Percentiles rank a stretch among this genome's conserved stretches.
Evolutionary conservation across 2,797 vertebrate species (phyloP).

Genomic region (Pelodytes ibericus): DNA sequence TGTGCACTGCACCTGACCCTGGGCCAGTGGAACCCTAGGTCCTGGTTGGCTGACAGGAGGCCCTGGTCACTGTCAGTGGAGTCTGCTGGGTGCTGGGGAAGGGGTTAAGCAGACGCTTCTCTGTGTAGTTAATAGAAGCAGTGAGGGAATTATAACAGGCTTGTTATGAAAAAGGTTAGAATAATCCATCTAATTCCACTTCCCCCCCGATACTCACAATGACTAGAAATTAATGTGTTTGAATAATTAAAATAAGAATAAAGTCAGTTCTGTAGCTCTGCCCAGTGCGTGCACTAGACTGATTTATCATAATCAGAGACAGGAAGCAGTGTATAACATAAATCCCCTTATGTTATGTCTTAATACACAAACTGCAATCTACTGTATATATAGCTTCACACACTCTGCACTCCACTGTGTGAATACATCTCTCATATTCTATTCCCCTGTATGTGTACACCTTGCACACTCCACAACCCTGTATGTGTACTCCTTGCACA

Average conservation of each 20-base stretch:
- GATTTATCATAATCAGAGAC: not conserved
- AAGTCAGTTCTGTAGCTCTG: not conserved
- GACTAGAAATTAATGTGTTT: not conserved
- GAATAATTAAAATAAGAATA: constrained; percentile 2
- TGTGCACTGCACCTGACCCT: too few relatives aligned
- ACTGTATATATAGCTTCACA: not conserved
- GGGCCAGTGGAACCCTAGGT: too few relatives aligned
- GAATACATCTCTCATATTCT: not conserved
- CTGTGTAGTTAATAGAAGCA: not conserved
- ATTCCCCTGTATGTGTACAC: not conserved
- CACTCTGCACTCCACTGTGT: not conserved
- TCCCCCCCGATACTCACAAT: not conserved
- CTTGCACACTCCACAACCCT: not conserved
- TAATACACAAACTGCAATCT: not conserved
- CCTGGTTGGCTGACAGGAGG: too few relatives aligned
- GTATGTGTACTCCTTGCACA: not conserved
- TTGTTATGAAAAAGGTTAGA: not conserved
- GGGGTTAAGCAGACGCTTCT: not conserved
- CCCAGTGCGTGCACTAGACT: not conserved
- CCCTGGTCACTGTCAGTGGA: too few relatives aligned
- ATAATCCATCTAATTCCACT: not conserved
- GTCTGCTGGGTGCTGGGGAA: not conserved
- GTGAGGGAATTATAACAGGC: not conserved
- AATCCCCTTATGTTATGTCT: not conserved
- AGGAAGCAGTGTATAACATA: too few relatives aligned